Evolutionary conservation across 1,140 invertebrate genomes (phyloP).

Genomic region (Campoletis sonorensis): DNA sequence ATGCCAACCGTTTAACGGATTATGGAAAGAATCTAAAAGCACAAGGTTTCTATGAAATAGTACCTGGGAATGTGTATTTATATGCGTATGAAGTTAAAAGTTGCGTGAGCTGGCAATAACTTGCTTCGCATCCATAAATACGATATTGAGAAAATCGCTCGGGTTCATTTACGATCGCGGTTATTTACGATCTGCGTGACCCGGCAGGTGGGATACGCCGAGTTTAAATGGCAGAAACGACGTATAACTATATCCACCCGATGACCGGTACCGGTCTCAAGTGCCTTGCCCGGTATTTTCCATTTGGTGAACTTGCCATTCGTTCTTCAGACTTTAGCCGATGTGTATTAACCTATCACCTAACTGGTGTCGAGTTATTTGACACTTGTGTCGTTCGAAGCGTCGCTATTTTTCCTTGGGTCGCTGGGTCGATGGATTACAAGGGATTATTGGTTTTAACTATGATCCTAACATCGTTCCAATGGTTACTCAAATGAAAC

Average conservation of each 20-base stretch:
- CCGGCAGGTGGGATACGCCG: conserved; percentile 49
- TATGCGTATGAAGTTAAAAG: conserved; percentile 43
- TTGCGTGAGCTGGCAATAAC: conserved; percentile 20
- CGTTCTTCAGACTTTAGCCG: not conserved
- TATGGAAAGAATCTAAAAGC: too few relatives aligned
- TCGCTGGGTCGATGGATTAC: too few relatives aligned
- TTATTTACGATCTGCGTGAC: conserved; percentile 57
- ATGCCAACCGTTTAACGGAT: too few relatives aligned
- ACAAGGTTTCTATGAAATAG: too few relatives aligned
- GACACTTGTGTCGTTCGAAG: not conserved
- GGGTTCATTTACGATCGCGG: conserved; percentile 55
- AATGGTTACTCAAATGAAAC: too few relatives aligned
- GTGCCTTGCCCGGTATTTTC: not conserved
- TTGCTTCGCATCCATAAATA: conserved; percentile 8
- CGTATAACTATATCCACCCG: not conserved
- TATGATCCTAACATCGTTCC: too few relatives aligned
- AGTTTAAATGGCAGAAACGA: conserved; percentile 9
- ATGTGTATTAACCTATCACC: not conserved
- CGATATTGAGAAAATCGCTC: conserved; percentile 57
- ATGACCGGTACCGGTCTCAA: conserved; percentile 21
- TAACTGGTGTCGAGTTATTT: not conserved
- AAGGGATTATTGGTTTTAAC: too few relatives aligned
- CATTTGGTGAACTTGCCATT: not conserved
- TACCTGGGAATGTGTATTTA: not conserved
- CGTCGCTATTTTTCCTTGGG: too few relatives aligned